Conservation (phyloP, 1,140 invertebrate species). For the Pinna nobilis region DNA sequence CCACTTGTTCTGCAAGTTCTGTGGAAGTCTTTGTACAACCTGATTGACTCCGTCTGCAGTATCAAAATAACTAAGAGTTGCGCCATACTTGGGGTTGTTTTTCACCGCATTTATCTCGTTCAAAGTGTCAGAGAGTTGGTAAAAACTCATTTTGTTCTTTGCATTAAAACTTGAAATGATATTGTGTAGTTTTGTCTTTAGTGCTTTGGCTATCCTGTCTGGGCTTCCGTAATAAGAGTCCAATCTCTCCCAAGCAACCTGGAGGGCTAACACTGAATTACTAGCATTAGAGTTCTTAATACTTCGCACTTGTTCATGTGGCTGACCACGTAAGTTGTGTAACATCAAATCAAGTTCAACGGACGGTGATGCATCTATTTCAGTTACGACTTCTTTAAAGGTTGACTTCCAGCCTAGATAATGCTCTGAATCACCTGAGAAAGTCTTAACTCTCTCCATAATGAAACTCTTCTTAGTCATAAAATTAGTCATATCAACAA, state of each 20-base stretch:
- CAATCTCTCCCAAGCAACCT: slow-evolving; percentile 27
- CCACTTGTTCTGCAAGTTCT: slow-evolving; percentile 34
- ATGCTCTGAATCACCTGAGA: slow-evolving; percentile 12
- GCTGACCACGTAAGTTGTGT: slow-evolving; percentile 22
- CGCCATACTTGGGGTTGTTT: slow-evolving; percentile 23
- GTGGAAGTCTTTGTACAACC: slow-evolving; percentile 32
- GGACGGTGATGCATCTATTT: slow-evolving; percentile 3
- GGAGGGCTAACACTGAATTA: neutral
- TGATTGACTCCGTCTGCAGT: slow-evolving; percentile 28
- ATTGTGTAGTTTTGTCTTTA: slow-evolving; percentile 28
- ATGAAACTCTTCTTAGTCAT: slow-evolving; percentile 35
- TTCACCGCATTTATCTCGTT: slow-evolving; percentile 33
- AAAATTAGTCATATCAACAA: slow-evolving; percentile 3
- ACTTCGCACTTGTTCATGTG: slow-evolving; percentile 13
- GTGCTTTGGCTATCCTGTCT: slow-evolving; percentile 28
- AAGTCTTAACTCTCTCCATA: slow-evolving; percentile 7
- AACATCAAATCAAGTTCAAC: slow-evolving; percentile 42
- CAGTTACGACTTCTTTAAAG: slow-evolving; percentile 22
- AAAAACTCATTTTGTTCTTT: slow-evolving; percentile 22
- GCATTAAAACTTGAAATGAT: slow-evolving; percentile 19
- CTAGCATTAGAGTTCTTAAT: slow-evolving; percentile 19
- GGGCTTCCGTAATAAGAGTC: slow-evolving; percentile 32
- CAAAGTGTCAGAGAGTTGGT: slow-evolving; percentile 32
- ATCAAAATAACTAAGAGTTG: slow-evolving; percentile 30
- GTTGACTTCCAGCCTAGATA: slow-evolving; percentile 22